These are phyloP conservation scores for Thripadectes ignobilis DNA, from an alignment of 2,797 vertebrate species.

Conservation along the genomic window DNA sequence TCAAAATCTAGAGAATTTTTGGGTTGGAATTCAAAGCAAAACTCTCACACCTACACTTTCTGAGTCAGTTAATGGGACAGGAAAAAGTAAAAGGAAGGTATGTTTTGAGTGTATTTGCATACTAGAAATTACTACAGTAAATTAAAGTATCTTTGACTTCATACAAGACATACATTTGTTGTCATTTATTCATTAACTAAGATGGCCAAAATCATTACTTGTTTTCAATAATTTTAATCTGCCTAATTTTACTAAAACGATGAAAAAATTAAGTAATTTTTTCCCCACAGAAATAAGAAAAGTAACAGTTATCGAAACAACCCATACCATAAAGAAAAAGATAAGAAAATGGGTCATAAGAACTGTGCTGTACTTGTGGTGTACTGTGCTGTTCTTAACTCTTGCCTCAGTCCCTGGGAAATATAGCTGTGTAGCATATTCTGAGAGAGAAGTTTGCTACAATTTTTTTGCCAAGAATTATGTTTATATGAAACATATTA, in stretches of 20 bases:
- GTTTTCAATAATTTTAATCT: background rate
- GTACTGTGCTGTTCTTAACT: background rate
- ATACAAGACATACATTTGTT: background rate
- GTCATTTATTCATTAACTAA: background rate
- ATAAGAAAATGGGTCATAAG: background rate
- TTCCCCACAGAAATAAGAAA: background rate
- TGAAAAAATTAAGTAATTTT: background rate
- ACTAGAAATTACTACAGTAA: background rate
- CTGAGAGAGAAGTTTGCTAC: background rate
- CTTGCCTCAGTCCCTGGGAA: background rate
- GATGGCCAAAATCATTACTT: background rate
- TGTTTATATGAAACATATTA: background rate
- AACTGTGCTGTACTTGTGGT: background rate
- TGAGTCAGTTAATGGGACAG: constrained; percentile 8
- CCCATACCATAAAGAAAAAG: background rate
- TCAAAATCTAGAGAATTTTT: constrained; percentile 63
- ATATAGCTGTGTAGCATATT: background rate
- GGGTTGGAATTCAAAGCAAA: constrained; percentile 59
- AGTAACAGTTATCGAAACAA: background rate
- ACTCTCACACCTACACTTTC: background rate
- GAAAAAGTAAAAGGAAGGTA: constrained; percentile 71
- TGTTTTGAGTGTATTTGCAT: background rate
- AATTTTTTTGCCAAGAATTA: background rate
- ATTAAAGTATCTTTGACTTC: background rate
- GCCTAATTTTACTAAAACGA: background rate